These are phyloP conservation scores for Chelonoidis abingdonii DNA, from an alignment of 2,113 vertebrate genomes.

Conservation along the genomic window DNA sequence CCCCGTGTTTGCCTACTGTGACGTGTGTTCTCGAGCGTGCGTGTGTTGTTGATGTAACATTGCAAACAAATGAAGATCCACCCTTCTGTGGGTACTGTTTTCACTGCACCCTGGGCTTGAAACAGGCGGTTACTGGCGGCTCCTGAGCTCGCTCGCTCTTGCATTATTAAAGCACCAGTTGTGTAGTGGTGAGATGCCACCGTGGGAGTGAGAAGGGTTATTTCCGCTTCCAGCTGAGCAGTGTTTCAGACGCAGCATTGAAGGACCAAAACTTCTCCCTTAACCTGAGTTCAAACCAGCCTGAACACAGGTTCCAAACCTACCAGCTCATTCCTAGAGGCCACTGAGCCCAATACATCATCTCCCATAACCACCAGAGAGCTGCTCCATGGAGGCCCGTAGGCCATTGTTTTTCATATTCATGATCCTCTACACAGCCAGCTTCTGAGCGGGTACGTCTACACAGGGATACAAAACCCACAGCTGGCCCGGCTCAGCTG, in stretches of 20 bases:
- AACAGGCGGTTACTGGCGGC: not conserved
- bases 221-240: not conserved
- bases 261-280: not conserved
- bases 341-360: not conserved
- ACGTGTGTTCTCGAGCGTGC: not conserved
- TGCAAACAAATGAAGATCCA: conserved; percentile 47
- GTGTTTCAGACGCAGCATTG: too few species aligned
- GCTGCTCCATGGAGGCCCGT: not conserved
- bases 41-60: not conserved
- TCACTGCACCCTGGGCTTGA: not conserved
- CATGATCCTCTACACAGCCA: not conserved
- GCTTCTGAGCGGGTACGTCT: not conserved
- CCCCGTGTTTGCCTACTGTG: not conserved
- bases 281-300: not conserved
- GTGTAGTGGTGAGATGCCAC: not conserved
- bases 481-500: not conserved
- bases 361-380: not conserved
- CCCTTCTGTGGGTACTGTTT: not conserved
- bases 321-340: not conserved
- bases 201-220: not conserved
- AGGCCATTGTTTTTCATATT: not conserved
- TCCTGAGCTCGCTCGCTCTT: too few species aligned
- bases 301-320: not conserved
- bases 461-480: not conserved
- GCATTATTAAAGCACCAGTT: not conserved